These are phyloP conservation scores for Brachyhypopomus gauderio DNA, from an alignment of 2,113 vertebrate genomes.

Conservation along the genomic window DNA sequence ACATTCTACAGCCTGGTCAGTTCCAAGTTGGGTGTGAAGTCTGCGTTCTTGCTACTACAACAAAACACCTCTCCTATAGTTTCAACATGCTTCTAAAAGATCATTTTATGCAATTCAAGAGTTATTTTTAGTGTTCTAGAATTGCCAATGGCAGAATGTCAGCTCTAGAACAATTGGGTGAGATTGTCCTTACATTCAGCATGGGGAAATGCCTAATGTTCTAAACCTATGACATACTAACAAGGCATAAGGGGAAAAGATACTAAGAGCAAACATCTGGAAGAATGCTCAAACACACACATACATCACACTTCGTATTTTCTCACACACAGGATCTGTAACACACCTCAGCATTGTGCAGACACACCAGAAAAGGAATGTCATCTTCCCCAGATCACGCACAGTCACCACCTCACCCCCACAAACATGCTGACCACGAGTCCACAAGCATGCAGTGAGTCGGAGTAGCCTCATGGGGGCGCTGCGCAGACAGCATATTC, in stretches of 20 bases:
- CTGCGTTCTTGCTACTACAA: neutral
- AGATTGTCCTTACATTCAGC: neutral
- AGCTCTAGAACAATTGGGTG: neutral
- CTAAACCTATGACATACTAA: neutral
- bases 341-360: too few species aligned
- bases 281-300: slow-evolving; percentile 1
- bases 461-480: slow-evolving; percentile 14
- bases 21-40: neutral
- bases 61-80: neutral
- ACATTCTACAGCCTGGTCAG: neutral
- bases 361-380: slow-evolving; percentile 17
- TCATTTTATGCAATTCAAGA: neutral
- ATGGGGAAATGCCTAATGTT: neutral
- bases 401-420: neutral
- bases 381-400: slow-evolving; percentile 4
- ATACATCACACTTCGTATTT: neutral
- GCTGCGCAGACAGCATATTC: slow-evolving; percentile 22
- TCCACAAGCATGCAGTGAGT: slow-evolving; percentile 23
- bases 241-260: neutral
- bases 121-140: neutral
- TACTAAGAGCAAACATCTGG: neutral
- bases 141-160: neutral
- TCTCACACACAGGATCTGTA: neutral
- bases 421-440: neutral
- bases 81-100: neutral